Evolutionary conservation across 2,113 vertebrate species (phyloP).

Genomic region (Cebus imitator): DNA sequence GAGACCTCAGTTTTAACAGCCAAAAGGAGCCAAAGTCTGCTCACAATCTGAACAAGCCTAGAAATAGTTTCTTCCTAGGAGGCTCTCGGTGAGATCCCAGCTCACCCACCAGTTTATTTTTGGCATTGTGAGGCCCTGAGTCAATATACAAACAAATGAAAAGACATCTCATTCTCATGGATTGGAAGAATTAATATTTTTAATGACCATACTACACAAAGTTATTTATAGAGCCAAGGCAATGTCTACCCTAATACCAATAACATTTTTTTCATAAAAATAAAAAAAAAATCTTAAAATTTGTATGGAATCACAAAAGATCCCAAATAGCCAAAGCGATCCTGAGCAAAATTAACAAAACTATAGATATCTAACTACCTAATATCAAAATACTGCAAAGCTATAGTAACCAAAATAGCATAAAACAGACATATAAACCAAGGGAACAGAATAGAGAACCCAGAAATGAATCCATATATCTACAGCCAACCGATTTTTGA

Average conservation of each 20-base stretch:
- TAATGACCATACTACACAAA: background rate
- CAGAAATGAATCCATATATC: background rate
- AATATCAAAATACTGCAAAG: background rate
- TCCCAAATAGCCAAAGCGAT: background rate
- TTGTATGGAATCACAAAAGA: background rate
- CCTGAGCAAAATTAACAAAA: background rate
- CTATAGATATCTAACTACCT: background rate
- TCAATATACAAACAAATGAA: background rate
- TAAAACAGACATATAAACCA: background rate
- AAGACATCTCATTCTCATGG: background rate
- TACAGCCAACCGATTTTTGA: background rate
- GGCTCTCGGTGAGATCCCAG: background rate
- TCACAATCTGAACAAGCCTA: background rate
- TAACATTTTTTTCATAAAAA: background rate
- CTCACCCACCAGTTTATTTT: background rate
- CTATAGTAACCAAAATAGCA: background rate
- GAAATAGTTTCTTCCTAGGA: background rate
- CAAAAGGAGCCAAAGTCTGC: background rate
- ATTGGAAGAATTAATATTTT: background rate
- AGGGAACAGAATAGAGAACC: background rate
- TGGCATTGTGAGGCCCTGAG: too few relatives aligned
- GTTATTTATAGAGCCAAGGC: background rate
- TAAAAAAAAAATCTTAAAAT: background rate
- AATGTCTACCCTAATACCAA: background rate
- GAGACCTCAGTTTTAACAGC: background rate